Percentiles rank a stretch among this genome's conserved stretches.
These are phyloP conservation scores for Brenthis hecate DNA, from an alignment of 2,888 invertebrate species.

Conservation along the genomic window DNA sequence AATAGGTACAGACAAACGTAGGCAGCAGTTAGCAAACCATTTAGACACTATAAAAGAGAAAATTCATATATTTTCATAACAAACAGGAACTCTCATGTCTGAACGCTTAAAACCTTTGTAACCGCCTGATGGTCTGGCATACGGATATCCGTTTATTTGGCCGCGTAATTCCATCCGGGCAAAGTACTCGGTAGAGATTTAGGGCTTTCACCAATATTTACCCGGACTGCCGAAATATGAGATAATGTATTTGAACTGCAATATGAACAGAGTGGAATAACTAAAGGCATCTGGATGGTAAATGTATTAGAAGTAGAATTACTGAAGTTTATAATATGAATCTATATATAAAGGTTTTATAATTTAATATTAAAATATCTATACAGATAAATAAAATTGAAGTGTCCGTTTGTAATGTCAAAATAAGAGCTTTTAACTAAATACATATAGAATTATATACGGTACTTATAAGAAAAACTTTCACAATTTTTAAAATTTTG, in stretches of 20 bases:
- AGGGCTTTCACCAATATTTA: slow-evolving; percentile 63
- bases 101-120: slow-evolving; percentile 43
- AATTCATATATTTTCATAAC: slow-evolving; percentile 6
- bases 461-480: no score
- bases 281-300: slow-evolving; percentile 5
- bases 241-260: slow-evolving; percentile 65
- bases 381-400: no score
- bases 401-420: no score
- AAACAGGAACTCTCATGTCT: slow-evolving; percentile 15
- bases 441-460: no score
- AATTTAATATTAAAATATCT: background rate
- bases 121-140: slow-evolving; percentile 52
- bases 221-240: slow-evolving; percentile 56
- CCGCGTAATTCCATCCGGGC: slow-evolving; percentile 47
- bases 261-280: slow-evolving; percentile 45
- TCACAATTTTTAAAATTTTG: no score
- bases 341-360: background rate
- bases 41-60: no score
- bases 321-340: background rate
- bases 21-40: no score
- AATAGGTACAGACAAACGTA: background rate
- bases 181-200: slow-evolving; percentile 60
- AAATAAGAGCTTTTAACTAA: no score
- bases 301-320: background rate
- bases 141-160: slow-evolving; percentile 55